A percentile compares a stretch with the other conserved stretches of the same genome.
Conservation (phyloP, 2,888 invertebrate genomes). For the Sarcophaga caerulescens region DNA sequence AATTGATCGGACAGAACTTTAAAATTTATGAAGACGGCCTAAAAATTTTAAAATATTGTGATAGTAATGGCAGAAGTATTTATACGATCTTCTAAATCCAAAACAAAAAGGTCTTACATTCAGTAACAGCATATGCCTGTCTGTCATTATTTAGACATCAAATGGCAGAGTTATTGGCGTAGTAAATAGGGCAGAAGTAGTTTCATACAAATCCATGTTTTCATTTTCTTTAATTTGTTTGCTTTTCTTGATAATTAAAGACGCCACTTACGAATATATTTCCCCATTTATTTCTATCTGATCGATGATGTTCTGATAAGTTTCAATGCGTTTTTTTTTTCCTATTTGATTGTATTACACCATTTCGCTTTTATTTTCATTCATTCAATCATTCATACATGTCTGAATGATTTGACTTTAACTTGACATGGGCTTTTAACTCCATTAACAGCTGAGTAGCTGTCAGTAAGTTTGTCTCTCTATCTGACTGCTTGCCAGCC, state of each 20-base stretch:
- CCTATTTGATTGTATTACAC: conserved; percentile 2
- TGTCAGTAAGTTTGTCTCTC: conserved; percentile 5
- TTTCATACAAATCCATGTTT: neutral
- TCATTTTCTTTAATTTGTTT: conserved; percentile 6
- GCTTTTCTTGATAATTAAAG: conserved; percentile 52
- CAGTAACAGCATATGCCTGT: too few species aligned
- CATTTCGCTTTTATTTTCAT: conserved; percentile 22
- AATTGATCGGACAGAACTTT: too few species aligned
- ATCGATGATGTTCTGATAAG: conserved; percentile 39
- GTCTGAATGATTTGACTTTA: conserved; percentile 46
- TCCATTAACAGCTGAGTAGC: conserved; percentile 38
- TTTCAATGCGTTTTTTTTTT: conserved; percentile 17
- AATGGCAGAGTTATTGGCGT: neutral
- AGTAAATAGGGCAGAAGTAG: neutral
- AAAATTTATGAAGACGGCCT: too few species aligned
- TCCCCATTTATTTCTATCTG: conserved; percentile 43
- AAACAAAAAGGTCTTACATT: too few species aligned
- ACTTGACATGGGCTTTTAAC: conserved; percentile 16
- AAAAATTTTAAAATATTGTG: too few species aligned
- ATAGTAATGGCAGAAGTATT: too few species aligned
- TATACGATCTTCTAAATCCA: too few species aligned
- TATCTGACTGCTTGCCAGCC: neutral
- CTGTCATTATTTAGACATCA: neutral
- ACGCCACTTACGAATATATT: conserved; percentile 30
- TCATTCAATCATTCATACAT: conserved; percentile 13